phyloP scores from a whole-genome alignment of 2,888 invertebrate species.

The Cynaeus angustus region DNA sequence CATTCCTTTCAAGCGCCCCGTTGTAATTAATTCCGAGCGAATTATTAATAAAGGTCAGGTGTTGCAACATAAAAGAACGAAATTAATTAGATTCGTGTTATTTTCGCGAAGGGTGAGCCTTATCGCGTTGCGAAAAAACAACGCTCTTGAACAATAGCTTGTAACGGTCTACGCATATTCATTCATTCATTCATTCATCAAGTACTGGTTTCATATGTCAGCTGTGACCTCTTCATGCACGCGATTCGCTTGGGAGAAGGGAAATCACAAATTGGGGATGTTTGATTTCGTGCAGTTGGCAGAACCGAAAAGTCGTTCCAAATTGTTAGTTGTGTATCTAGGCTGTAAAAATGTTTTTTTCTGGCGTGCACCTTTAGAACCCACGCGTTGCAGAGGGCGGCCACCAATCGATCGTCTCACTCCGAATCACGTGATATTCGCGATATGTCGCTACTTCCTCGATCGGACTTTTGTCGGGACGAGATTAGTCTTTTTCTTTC shows the following conservation, averaged over 20 bases:
- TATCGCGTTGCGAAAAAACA: conserved; percentile 8
- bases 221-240: conserved; percentile 33
- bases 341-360: no score
- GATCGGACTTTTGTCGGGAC: background rate
- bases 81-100: conserved; percentile 15
- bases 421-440: background rate
- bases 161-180: conserved; percentile 36
- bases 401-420: no score
- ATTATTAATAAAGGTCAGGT: conserved; percentile 30
- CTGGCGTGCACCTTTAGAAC: no score
- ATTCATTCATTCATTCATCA: conserved; percentile 16
- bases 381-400: no score
- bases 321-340: no score
- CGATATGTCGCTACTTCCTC: background rate
- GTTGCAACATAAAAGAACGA: conserved; percentile 20
- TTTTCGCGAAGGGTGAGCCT: conserved; percentile 3
- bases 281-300: no score
- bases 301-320: no score
- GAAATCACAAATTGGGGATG: background rate
- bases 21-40: conserved; percentile 19
- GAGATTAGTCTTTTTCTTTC: conserved; percentile 15
- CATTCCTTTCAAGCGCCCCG: conserved; percentile 18
- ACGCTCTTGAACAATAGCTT: conserved; percentile 16
- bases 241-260: conserved; percentile 24
- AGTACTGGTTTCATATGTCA: conserved; percentile 14